Evolutionary conservation across 2,797 vertebrate species (phyloP).

Genomic region (Eremophila alpestris): DNA sequence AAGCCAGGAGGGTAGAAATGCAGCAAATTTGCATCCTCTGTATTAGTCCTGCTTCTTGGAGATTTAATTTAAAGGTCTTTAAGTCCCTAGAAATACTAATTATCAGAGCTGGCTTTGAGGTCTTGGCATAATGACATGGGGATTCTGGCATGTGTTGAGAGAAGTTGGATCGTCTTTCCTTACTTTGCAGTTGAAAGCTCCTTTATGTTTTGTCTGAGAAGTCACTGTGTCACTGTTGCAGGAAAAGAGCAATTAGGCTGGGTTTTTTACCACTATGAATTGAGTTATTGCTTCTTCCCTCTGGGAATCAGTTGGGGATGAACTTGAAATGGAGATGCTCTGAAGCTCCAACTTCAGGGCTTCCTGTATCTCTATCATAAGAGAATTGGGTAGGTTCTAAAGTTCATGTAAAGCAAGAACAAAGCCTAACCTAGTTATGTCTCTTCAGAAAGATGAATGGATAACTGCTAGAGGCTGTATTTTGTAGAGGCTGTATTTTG

Average conservation of each 20-base stretch:
- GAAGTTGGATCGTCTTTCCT: not conserved
- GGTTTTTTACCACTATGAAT: not conserved
- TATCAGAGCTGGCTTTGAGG: not conserved
- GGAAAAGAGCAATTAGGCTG: not conserved
- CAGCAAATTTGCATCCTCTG: not conserved
- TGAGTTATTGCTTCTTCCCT: not conserved
- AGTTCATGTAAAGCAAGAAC: not conserved
- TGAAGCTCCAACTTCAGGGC: not conserved
- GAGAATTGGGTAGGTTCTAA: not conserved
- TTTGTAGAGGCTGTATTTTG: not conserved
- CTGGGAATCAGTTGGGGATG: not conserved
- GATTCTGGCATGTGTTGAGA: not conserved
- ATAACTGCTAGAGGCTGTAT: not conserved
- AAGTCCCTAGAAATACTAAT: not conserved
- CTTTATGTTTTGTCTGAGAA: not conserved
- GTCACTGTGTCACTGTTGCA: not conserved
- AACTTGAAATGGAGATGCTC: not conserved
- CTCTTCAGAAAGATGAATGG: not conserved
- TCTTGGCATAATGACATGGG: not conserved
- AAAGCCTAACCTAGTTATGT: not conserved
- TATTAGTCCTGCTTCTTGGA: not conserved
- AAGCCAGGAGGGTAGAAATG: not conserved
- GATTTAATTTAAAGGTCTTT: not conserved
- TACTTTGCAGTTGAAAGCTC: not conserved
- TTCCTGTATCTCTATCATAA: fast-evolving